phyloP scores from a whole-genome alignment of 2,113 vertebrate genomes.

The Amblyopsis rosae region DNA sequence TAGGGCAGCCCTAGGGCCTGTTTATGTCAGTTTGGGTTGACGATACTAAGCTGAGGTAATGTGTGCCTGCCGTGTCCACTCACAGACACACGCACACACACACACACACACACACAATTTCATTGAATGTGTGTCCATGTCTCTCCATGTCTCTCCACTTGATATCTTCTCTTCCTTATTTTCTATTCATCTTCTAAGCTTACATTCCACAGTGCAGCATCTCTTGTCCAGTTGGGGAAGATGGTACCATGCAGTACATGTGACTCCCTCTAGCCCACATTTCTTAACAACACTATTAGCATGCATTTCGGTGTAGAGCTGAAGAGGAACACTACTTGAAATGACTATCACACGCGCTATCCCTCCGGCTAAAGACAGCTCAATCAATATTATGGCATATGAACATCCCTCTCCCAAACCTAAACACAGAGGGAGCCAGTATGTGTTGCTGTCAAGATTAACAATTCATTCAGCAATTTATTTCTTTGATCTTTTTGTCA shows the following conservation, averaged over 20 bases:
- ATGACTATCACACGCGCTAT: constrained; percentile 32
- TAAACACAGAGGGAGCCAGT: too few relatives aligned
- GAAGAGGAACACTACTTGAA: constrained; percentile 32
- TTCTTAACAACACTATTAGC: constrained; percentile 39
- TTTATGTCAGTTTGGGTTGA: constrained; percentile 75
- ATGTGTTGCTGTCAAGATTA: too few relatives aligned
- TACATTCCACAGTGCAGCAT: constrained; percentile 27
- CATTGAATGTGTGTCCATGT: constrained; percentile 26
- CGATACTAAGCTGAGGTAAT: constrained; percentile 67
- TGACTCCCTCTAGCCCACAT: constrained; percentile 56
- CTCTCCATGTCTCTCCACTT: not conserved
- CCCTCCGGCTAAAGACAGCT: constrained; percentile 38
- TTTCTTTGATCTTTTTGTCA: too few relatives aligned
- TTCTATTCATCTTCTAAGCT: constrained; percentile 27
- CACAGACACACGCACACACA: not conserved
- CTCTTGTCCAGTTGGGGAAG: constrained; percentile 22
- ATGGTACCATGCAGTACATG: constrained; percentile 49
- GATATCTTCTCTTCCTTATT: constrained; percentile 22
- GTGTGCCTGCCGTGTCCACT: constrained; percentile 63
- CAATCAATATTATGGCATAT: constrained; percentile 37
- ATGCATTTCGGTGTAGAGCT: constrained; percentile 33
- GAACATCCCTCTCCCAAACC: not conserved
- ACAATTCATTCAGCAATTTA: too few relatives aligned
- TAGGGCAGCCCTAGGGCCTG: constrained; percentile 65
- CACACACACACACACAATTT: not conserved